Evolutionary conservation across 2,888 invertebrate genomes (phyloP).

Genomic region (Frankliniella fusca): DNA sequence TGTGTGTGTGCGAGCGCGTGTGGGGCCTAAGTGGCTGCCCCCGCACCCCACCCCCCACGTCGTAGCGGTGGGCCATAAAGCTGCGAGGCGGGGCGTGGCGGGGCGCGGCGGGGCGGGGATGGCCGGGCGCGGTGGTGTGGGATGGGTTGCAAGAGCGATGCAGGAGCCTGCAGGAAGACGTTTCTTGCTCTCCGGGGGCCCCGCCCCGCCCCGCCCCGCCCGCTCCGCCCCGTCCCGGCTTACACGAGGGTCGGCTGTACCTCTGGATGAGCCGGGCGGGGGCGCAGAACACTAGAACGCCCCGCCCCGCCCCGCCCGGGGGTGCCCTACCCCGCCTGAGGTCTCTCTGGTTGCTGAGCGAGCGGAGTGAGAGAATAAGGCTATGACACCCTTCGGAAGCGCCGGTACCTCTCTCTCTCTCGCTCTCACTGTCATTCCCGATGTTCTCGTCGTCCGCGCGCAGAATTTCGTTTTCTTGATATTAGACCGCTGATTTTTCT

Average conservation of each 20-base stretch:
- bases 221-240: not conserved
- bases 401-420: too few relatives aligned
- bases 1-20: too few relatives aligned
- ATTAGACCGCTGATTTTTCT: too few relatives aligned
- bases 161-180: not conserved
- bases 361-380: too few relatives aligned
- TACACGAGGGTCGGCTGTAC: not conserved
- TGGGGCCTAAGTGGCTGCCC: not conserved
- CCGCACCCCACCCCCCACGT: not conserved
- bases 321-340: not conserved
- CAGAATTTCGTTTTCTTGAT: too few relatives aligned
- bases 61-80: not conserved
- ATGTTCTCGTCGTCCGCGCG: too few relatives aligned
- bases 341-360: too few relatives aligned
- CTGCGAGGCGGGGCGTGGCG: not conserved
- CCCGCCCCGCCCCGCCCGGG: too few relatives aligned
- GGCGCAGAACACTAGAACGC: not conserved
- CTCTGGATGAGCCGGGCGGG: not conserved
- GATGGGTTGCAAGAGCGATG: not conserved
- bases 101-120: not conserved
- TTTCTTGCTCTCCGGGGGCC: not conserved
- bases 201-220: too few relatives aligned
- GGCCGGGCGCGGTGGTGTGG: not conserved
- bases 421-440: too few relatives aligned
- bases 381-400: too few relatives aligned